Evolutionary conservation across 1,140 invertebrate species (phyloP), one percentile per base, ranked within the genome.

Genomic region (Hycleus phaleratus): DNA sequence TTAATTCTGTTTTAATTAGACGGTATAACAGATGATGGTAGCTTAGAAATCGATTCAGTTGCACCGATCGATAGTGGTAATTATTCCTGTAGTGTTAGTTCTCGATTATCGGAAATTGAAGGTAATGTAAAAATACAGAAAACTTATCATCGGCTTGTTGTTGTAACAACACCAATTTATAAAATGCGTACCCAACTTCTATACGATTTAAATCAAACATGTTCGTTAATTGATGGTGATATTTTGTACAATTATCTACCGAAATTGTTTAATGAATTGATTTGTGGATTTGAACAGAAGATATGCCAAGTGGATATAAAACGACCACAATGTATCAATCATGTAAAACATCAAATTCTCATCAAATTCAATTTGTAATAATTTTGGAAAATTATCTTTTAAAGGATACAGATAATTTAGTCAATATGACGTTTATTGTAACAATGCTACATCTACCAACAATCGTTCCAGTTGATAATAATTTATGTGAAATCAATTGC

Each of bases 401-500:
- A 2, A 18, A 65, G 58, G 60, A 65, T 24, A 57, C 61, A 11
- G 54, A 65, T 43, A 65, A 61, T 42, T 60, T 56, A 11, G 46
- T 63, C 24, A 67, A 61, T 38, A 58, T 69, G 7, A 59, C 62
- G 38, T 54, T 63, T 8, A 59, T 56, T 38, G 58, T 65, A n/a
- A 61, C 63, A 47, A 64, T 68, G 43, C 58, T 61, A n/a, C 59
- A 62, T 12, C 39, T 69, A 8, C 38, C 56, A 18, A 55, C 61
- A 39, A 65, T 73, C 26, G 53, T 65, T n/a, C 63, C 64, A 0
- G 32, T 64, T 10, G 56, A 64, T 49, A 53, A 49, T 2, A 49
- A 40, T 7, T 52, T 54, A 25, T 73, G 71, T 49, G 60, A 68
- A 52, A 59, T 73, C 3, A 64, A 69, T 46, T 73, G 71, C 48